Evolutionary conservation across 2,113 vertebrate species (phyloP).

Genomic region (Uria lomvia): DNA sequence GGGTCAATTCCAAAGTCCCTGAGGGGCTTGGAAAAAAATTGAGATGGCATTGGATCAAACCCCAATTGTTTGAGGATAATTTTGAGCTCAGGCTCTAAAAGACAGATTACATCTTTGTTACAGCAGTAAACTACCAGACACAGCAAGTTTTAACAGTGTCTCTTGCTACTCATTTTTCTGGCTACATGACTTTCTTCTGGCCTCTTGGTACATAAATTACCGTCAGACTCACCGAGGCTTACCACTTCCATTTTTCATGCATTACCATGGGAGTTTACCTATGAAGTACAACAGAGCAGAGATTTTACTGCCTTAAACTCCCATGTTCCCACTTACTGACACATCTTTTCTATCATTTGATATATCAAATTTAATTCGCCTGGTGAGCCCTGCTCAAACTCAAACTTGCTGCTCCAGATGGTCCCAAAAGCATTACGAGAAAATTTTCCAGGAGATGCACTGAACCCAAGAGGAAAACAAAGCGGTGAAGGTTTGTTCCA

Average conservation of each 20-base stretch:
- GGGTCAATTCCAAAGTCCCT: background rate
- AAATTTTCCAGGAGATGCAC: constrained; percentile 43
- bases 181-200: constrained; percentile 2
- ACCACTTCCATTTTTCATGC: background rate
- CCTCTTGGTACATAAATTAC: constrained; percentile 15
- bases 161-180: constrained; percentile 37
- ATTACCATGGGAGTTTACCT: constrained; percentile 41
- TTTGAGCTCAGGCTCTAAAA: background rate
- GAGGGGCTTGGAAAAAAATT: background rate
- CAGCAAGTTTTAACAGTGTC: constrained; percentile 21
- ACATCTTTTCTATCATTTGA: constrained; percentile 37
- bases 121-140: constrained; percentile 7
- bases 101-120: constrained; percentile 14
- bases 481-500: constrained; percentile 13
- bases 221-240: background rate
- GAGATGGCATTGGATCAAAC: background rate
- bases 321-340: constrained; percentile 33
- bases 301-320: constrained; percentile 37
- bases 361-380: constrained; percentile 39
- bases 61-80: background rate
- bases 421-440: constrained; percentile 29
- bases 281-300: background rate
- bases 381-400: constrained; percentile 6
- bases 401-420: constrained; percentile 8
- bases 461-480: constrained; percentile 51